These are phyloP conservation scores for Paramormyrops hopkinsi DNA, from an alignment of 2,797 vertebrate species.

Conservation along the genomic window DNA sequence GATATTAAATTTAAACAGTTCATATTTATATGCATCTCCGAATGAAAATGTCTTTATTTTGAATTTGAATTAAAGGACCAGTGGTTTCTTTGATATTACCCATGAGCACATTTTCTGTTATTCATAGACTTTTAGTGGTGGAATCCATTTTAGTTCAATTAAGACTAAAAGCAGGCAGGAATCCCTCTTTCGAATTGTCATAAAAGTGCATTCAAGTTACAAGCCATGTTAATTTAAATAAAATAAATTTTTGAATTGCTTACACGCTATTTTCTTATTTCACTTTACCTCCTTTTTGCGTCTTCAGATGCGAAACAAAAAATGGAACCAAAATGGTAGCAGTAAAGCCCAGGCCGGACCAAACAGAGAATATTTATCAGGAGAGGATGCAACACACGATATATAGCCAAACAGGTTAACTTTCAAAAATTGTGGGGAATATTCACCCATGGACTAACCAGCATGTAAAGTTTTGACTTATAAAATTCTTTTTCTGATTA, in stretches of 20 bases:
- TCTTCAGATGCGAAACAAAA: slow-evolving; percentile 19
- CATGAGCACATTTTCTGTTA: not conserved
- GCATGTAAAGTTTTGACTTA: slow-evolving; percentile 27
- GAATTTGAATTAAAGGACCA: not conserved
- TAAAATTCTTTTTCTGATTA: slow-evolving; percentile 27
- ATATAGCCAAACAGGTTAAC: slow-evolving; percentile 22
- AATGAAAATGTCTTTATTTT: not conserved
- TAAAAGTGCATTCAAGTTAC: not conserved
- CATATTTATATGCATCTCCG: not conserved
- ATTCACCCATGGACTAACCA: slow-evolving; percentile 31
- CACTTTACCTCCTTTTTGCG: not conserved
- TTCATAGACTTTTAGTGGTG: not conserved
- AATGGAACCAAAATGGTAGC: slow-evolving; percentile 1
- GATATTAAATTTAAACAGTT: not conserved
- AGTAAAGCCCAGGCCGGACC: slow-evolving; percentile 8
- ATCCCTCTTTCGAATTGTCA: not conserved
- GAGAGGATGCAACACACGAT: slow-evolving; percentile 44
- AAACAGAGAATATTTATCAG: slow-evolving; percentile 30
- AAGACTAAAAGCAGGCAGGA: not conserved
- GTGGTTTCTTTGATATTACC: not conserved
- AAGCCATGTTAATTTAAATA: not conserved
- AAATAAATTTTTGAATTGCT: not conserved
- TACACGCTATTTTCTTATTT: not conserved
- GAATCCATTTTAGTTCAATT: not conserved
- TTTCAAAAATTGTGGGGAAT: slow-evolving; percentile 44